Conservation (phyloP, 92 coral and sea anemone species). For the Chrysogorgia sp. region DNA sequence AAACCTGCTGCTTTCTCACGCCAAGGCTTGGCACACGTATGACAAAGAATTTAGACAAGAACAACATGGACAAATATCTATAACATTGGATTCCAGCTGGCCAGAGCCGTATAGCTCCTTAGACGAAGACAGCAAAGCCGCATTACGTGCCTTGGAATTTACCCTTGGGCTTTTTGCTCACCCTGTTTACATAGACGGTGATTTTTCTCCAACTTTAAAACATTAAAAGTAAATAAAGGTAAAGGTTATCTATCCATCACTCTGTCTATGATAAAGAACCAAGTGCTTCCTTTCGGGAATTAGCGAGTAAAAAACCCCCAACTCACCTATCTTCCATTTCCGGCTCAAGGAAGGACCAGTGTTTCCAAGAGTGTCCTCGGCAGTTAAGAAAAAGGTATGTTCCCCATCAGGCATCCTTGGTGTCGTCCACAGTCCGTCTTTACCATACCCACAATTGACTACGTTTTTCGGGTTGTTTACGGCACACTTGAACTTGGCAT, state of each 20-base stretch:
- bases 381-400: constrained; percentile 17
- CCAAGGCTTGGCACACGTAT: constrained; percentile 88
- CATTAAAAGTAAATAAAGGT: too few relatives aligned
- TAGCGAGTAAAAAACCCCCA: too few relatives aligned
- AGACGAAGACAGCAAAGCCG: constrained; percentile 70
- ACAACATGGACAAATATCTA: constrained; percentile 75
- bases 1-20: constrained; percentile 81
- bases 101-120: constrained; percentile 74
- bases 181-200: constrained; percentile 84
- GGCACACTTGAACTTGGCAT: constrained; percentile 25
- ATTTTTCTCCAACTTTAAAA: too few relatives aligned
- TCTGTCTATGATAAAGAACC: background rate
- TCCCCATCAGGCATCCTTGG: constrained; percentile 19
- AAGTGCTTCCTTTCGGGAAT: too few relatives aligned
- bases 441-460: constrained; percentile 8
- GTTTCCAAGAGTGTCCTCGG: constrained; percentile 19
- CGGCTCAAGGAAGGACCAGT: constrained; percentile 11
- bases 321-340: constrained; percentile 20
- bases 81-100: constrained; percentile 81
- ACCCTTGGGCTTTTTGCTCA: constrained; percentile 85
- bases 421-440: background rate
- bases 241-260: too few relatives aligned
- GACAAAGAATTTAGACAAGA: constrained; percentile 72
- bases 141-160: constrained; percentile 88
- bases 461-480: background rate